Evolutionary conservation across 2,888 invertebrate genomes (phyloP).

Genomic region (Apeira syringaria): DNA sequence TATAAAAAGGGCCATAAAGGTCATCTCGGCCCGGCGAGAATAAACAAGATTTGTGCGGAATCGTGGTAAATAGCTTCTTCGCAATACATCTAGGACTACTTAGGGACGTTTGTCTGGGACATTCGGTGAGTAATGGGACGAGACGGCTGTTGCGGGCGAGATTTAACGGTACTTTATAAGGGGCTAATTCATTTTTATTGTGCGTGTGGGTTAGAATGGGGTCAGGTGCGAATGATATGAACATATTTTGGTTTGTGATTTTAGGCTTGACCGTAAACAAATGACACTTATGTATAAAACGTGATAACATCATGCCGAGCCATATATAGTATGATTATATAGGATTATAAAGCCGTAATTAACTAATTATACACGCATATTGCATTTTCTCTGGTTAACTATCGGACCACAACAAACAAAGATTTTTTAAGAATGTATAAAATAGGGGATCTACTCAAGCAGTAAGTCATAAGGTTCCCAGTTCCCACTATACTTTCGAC

Average conservation of each 20-base stretch:
- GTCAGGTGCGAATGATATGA: slow-evolving; percentile 20
- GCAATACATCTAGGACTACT: slow-evolving; percentile 18
- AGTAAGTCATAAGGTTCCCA: too few species aligned
- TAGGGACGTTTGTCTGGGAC: slow-evolving; percentile 15
- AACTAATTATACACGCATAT: too few species aligned
- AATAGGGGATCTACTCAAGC: too few species aligned
- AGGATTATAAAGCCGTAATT: too few species aligned
- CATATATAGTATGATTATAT: too few species aligned
- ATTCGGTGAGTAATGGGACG: slow-evolving; percentile 11
- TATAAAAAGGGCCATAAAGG: slow-evolving; percentile 25
- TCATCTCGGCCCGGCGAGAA: slow-evolving; percentile 19
- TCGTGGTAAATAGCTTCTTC: slow-evolving; percentile 15
- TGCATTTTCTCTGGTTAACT: too few species aligned
- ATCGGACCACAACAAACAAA: too few species aligned
- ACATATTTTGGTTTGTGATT: slow-evolving; percentile 4
- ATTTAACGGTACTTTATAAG: slow-evolving; percentile 14
- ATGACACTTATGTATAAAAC: too few species aligned
- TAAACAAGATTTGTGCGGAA: slow-evolving; percentile 23
- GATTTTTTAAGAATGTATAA: too few species aligned
- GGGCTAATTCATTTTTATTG: slow-evolving; percentile 24
- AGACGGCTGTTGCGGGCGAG: slow-evolving; percentile 14
- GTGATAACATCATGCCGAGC: too few species aligned
- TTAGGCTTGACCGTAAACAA: background rate
- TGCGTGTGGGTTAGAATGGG: slow-evolving; percentile 17
- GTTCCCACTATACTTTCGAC: too few species aligned